Conservation (phyloP, 2,797 vertebrate genomes). For the Brachyalestes nurse region DNA sequence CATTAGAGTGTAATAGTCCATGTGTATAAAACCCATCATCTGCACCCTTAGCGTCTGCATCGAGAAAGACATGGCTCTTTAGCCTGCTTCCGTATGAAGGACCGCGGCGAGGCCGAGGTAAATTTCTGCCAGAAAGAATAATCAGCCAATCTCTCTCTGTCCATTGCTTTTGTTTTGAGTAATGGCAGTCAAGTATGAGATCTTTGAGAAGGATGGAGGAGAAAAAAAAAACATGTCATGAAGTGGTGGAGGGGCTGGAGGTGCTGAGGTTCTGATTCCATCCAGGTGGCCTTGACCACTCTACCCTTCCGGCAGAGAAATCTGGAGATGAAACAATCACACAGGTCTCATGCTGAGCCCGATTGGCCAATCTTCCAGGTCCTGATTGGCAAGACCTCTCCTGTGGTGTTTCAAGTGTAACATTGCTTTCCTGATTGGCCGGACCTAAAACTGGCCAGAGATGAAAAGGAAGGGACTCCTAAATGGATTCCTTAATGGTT, state of each 20-base stretch:
- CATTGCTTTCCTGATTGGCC: constrained; percentile 60
- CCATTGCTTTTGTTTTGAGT: constrained; percentile 19
- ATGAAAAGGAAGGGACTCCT: background rate
- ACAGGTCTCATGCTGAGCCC: background rate
- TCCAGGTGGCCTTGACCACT: constrained; percentile 7
- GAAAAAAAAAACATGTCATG: background rate
- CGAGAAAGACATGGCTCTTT: constrained; percentile 13
- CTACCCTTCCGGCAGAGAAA: background rate
- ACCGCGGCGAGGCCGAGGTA: background rate
- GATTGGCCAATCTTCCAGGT: constrained; percentile 16
- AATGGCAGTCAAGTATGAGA: constrained; percentile 8
- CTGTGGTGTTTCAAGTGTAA: constrained; percentile 68
- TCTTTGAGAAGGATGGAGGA: background rate
- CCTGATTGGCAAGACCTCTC: constrained; percentile 74
- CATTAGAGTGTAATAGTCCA: constrained; percentile 17
- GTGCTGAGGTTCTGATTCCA: background rate
- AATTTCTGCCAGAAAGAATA: background rate
- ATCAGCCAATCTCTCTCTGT: constrained; percentile 14
- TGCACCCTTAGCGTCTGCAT: constrained; percentile 10
- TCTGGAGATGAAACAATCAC: constrained; percentile 5
- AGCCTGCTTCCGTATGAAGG: background rate
- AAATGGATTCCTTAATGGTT: background rate
- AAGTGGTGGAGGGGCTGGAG: background rate
- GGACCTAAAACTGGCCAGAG: background rate
- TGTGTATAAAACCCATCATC: constrained; percentile 48